Evolutionary conservation across 2,888 invertebrate genomes (phyloP).

Genomic region (Synanthedon formicaeformis): DNA sequence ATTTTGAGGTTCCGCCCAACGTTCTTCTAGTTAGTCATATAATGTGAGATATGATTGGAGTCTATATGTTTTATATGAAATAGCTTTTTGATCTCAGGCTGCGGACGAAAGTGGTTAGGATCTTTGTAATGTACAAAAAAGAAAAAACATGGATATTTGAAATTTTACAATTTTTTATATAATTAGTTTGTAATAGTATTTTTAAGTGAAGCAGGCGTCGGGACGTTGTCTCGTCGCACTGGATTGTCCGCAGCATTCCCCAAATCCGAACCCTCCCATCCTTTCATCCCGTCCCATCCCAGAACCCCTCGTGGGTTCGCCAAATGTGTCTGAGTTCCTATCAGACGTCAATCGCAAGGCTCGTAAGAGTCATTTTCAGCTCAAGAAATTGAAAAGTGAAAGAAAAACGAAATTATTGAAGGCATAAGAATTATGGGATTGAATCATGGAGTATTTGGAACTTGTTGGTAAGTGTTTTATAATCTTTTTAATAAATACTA

Average conservation of each 20-base stretch:
- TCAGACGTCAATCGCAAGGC: background rate
- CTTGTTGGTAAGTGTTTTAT: no score
- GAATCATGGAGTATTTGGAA: no score
- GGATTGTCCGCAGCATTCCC: constrained; percentile 39
- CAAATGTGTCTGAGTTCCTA: constrained; percentile 36
- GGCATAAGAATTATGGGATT: no score
- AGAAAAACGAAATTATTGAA: no score
- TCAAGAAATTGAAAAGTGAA: background rate
- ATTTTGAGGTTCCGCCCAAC: constrained; percentile 19
- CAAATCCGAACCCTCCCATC: constrained; percentile 14
- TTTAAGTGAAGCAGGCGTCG: constrained; percentile 58
- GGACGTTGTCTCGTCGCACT: constrained; percentile 30
- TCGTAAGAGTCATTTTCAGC: background rate
- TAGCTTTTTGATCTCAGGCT: constrained; percentile 63
- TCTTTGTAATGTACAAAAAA: constrained; percentile 69
- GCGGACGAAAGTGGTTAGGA: constrained; percentile 33
- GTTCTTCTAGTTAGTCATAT: constrained; percentile 59
- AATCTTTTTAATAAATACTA: no score
- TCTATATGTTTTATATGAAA: constrained; percentile 62
- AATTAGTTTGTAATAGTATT: constrained; percentile 67
- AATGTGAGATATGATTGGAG: constrained; percentile 58
- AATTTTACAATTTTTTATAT: constrained; percentile 69
- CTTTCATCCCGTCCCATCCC: constrained; percentile 31
- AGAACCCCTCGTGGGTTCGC: constrained; percentile 47
- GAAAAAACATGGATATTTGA: constrained; percentile 45